Evolutionary conservation across 2,888 invertebrate species (phyloP), one percentile per base, ranked within the genome.

Genomic region (Sinodicranocentrus sp.): DNA sequence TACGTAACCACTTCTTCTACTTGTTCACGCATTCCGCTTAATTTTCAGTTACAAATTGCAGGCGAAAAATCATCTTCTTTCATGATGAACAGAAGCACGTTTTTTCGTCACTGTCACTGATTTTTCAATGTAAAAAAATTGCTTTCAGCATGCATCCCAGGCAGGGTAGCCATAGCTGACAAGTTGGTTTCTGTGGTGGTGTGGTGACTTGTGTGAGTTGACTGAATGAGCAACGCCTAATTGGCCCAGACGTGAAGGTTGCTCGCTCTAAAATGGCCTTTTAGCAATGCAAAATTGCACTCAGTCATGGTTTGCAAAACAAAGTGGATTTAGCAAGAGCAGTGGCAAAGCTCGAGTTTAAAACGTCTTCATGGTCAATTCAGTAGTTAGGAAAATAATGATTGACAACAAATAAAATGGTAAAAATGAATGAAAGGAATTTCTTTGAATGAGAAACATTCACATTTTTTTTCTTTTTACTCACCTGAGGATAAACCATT

Each of bases 401-500:
- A n/a, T n/a, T n/a, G n/a, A n/a, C n/a, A n/a, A n/a, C n/a, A n/a
- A n/a, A n/a, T n/a, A n/a, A n/a, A n/a, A n/a, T n/a, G n/a, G n/a
- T n/a, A n/a, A n/a, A n/a, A n/a, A n/a, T n/a, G n/a, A n/a, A n/a
- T n/a, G n/a, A n/a, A n/a, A n/a, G n/a, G n/a, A n/a, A n/a, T n/a
- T n/a, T n/a, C n/a, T n/a, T n/a, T n/a, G n/a, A n/a, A n/a, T n/a
- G n/a, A n/a, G n/a, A n/a, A n/a, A n/a, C n/a, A n/a, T n/a, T n/a
- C n/a, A n/a, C n/a, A n/a, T n/a, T n/a, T n/a, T n/a, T n/a, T n/a
- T n/a, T n/a, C n/a, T n/a, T n/a, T n/a, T n/a, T 10, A 57, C 73
- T 84, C 68, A 88, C 88, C 88, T 88, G 87, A 61, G 88, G 88
- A 78, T 88, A 88, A 67, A 88, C 86, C 88, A 88, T 88, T 80